These are phyloP conservation scores for Callocephalon fimbriatum DNA, from an alignment of 2,113 vertebrate species.

Conservation along the genomic window DNA sequence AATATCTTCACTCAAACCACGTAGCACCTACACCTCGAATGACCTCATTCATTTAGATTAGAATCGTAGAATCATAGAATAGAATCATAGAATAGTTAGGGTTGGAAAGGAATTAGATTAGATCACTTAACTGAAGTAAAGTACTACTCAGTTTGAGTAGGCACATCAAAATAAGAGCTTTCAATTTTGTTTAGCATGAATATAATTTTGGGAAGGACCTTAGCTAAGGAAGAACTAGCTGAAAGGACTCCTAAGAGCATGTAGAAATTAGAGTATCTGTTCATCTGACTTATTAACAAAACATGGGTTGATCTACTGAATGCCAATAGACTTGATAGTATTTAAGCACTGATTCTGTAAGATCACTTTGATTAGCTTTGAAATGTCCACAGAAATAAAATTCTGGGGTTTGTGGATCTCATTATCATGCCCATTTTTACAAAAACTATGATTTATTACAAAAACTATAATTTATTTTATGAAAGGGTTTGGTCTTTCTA, in stretches of 20 bases:
- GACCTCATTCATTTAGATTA: slow-evolving; percentile 5
- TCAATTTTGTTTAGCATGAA: neutral
- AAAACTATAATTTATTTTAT: neutral
- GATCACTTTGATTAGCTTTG: neutral
- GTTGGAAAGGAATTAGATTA: neutral
- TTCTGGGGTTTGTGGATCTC: neutral
- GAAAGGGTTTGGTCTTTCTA: neutral
- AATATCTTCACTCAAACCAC: neutral
- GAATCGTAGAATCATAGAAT: neutral
- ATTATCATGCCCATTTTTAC: neutral
- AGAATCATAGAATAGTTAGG: too few species aligned
- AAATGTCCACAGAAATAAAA: neutral
- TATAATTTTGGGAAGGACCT: slow-evolving; percentile 25
- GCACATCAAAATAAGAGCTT: neutral
- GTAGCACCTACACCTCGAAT: neutral
- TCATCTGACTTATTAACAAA: neutral
- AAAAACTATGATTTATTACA: neutral
- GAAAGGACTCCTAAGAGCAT: neutral
- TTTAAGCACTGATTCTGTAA: neutral
- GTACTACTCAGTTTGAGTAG: neutral
- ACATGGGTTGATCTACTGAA: neutral
- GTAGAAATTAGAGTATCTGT: neutral
- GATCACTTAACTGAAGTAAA: slow-evolving; percentile 24
- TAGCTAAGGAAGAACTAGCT: neutral
- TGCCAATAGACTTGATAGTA: neutral